These are phyloP conservation scores for Labrus mixtus DNA, from an alignment of 2,113 vertebrate genomes.

Conservation along the genomic window DNA sequence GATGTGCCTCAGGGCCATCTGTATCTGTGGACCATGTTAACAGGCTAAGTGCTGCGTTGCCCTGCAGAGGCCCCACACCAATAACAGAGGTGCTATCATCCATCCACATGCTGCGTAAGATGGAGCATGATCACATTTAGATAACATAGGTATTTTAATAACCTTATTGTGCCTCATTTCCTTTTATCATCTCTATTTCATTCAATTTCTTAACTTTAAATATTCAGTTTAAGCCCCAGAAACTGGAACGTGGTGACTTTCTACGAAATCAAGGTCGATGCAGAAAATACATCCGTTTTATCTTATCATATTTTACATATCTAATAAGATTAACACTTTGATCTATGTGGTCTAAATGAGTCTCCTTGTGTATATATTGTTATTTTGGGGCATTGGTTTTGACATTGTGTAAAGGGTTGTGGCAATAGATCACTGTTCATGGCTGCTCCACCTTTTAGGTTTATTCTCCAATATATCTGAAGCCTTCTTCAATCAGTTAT, in stretches of 20 bases:
- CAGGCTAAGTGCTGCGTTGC: slow-evolving; percentile 55
- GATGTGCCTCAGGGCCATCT: slow-evolving; percentile 52
- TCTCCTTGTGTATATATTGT: neutral
- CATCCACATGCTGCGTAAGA: slow-evolving; percentile 1
- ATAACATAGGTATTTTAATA: slow-evolving; percentile 29
- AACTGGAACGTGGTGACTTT: neutral
- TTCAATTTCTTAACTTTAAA: slow-evolving; percentile 22
- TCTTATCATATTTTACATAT: neutral
- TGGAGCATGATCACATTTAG: slow-evolving; percentile 18
- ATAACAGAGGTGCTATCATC: slow-evolving; percentile 25
- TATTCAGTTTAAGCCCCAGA: slow-evolving; percentile 5
- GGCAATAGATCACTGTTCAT: too few species aligned
- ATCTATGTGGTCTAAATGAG: neutral
- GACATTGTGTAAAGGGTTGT: too few species aligned
- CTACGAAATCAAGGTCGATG: neutral
- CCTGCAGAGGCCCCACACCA: slow-evolving; percentile 23
- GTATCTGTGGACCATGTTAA: slow-evolving; percentile 49
- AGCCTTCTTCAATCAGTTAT: neutral
- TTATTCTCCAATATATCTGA: neutral
- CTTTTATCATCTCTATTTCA: slow-evolving; percentile 29
- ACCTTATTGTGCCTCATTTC: neutral
- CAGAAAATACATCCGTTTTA: neutral
- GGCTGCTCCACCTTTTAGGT: too few species aligned
- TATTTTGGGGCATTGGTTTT: neutral
- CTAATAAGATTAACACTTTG: neutral